These are phyloP conservation scores for Engraulis encrasicolus DNA, from an alignment of 2,113 vertebrate genomes.

Conservation along the genomic window DNA sequence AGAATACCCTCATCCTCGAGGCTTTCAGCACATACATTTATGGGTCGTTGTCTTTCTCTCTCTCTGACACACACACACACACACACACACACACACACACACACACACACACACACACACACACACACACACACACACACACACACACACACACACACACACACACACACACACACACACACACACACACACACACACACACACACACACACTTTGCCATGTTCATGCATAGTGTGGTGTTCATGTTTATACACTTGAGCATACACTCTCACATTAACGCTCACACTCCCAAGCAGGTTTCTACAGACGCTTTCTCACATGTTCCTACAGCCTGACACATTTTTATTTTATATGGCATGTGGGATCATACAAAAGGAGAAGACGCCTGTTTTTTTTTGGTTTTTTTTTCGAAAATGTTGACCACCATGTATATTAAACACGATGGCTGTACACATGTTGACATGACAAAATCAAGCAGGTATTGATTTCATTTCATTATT, in stretches of 20 bases:
- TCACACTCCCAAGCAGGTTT: too few species aligned
- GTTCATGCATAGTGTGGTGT: too few species aligned
- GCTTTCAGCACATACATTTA: neutral
- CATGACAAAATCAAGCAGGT: neutral
- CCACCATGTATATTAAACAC: neutral
- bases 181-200: too few species aligned
- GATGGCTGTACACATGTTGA: neutral
- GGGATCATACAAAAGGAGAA: neutral
- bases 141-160: neutral
- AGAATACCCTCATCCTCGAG: conserved; percentile 61
- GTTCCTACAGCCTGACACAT: too few species aligned
- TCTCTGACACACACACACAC: neutral
- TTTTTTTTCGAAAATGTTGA: neutral
- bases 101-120: neutral
- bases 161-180: too few species aligned
- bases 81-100: conserved; percentile 42
- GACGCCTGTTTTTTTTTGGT: neutral
- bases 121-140: neutral
- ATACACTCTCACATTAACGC: too few species aligned
- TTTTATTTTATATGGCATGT: neutral
- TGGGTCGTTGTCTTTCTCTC: too few species aligned
- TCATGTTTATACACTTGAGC: neutral
- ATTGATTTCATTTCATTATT: neutral
- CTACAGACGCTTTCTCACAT: too few species aligned
- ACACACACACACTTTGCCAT: too few species aligned